Evolutionary conservation across 53 echinoderm and acorn worm species (phyloP).

Genomic region (Patiria pectinifera): DNA sequence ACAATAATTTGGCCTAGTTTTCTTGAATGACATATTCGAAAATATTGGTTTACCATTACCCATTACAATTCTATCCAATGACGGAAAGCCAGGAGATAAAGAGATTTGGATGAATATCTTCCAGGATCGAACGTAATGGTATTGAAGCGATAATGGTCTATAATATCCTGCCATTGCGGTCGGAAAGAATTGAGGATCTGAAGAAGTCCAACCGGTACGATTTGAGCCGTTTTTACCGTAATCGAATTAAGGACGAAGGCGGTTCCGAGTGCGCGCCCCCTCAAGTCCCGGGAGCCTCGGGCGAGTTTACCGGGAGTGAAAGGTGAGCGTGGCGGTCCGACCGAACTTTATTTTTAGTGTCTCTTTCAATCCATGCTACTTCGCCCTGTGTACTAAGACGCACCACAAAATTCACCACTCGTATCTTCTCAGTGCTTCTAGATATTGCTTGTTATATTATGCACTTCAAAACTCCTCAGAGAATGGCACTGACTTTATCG

Average conservation of each 20-base stretch:
- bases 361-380: background rate
- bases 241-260: background rate
- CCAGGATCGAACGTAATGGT: background rate
- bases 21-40: background rate
- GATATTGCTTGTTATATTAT: too few relatives aligned
- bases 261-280: background rate
- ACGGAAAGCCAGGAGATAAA: background rate
- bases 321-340: background rate
- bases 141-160: background rate
- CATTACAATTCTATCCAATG: background rate
- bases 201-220: background rate
- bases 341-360: background rate
- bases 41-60: background rate
- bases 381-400: too few relatives aligned
- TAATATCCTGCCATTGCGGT: background rate
- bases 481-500: too few relatives aligned
- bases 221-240: background rate
- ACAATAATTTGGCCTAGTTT: background rate
- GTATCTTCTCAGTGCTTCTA: too few relatives aligned
- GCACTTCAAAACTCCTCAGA: too few relatives aligned
- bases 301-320: background rate
- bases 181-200: background rate
- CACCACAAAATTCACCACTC: too few relatives aligned
- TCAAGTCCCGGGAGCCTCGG: background rate
- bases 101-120: constrained; percentile 7